Evolutionary conservation across 2,888 invertebrate species (phyloP), one percentile per base, ranked within the genome.

Genomic region (Xylota sylvarum): DNA sequence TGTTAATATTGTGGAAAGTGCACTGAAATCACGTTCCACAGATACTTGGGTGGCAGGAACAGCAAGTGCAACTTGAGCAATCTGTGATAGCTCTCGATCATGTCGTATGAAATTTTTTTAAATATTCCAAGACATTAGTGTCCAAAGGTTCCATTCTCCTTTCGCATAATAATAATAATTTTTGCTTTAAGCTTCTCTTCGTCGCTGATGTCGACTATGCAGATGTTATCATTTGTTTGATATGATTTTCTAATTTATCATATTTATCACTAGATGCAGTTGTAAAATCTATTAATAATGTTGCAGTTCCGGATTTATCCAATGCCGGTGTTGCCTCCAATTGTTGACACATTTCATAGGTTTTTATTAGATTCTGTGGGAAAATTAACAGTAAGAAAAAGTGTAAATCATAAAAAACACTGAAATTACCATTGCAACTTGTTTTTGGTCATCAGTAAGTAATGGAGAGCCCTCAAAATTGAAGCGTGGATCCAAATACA

Each of bases 11-110:
- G 5, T 76, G 1, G 86, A 83, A 67, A 86, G 73, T 43, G 79
- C 82, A 58, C 77, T 72, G 43, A 86, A 86, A 17, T 77, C 79
- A 37, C 83, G 69, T 55, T 82, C 77, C n/a, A 83, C 77, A 40
- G 86, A 77, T 14, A 79, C 62, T 62, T 86, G 80, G 9, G 65
- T 83, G 19, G 76, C 43, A 23, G 88, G 88, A 27, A 86, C 83
- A 48, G 88, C 60, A 46, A 86, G 32, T 6, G 32, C 32, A 23
- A 56, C 50, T 32, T 32, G 32, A n/a, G 76, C 70, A 60, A 88
- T 52, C 56, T 77, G 35, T 12, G 46, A n/a, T 19, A 83, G 50
- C n/a, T 70, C 50, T 35, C 14, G 64, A 50, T 87, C 81, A 62
- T 56, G 58, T 40, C 40, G n/a, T 43, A 30, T 37, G 19, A n/a